phyloP scores from a whole-genome alignment of 2,797 vertebrate genomes.

The Eurystomus glaucurus region DNA sequence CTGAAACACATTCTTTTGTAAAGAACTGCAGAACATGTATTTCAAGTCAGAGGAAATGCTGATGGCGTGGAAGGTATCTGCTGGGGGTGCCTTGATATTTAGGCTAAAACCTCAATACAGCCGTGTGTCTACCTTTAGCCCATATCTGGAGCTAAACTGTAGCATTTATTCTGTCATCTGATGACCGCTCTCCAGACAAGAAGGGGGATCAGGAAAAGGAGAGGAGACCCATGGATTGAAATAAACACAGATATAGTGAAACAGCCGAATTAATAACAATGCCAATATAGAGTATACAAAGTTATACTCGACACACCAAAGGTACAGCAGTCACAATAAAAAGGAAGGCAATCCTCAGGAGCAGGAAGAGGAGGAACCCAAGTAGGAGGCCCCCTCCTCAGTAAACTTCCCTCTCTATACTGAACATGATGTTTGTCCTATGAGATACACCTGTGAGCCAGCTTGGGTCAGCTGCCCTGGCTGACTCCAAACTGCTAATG shows the following conservation, averaged over 20 bases:
- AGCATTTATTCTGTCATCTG: neutral
- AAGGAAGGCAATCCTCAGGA: neutral
- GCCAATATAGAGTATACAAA: neutral
- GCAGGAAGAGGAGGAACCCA: neutral
- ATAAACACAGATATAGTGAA: neutral
- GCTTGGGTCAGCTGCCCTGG: neutral
- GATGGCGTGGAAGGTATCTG: neutral
- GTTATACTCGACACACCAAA: neutral
- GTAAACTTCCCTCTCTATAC: neutral
- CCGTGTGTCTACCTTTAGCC: neutral
- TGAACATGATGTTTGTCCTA: neutral
- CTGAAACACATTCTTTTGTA: rapidly evolving
- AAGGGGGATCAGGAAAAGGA: neutral
- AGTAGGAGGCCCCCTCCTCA: neutral
- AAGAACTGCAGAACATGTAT: rapidly evolving
- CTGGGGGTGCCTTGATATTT: neutral
- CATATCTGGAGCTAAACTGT: neutral
- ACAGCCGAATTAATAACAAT: neutral
- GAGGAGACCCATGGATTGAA: neutral
- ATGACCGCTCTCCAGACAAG: neutral
- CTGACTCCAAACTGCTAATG: no score
- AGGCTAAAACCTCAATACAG: neutral
- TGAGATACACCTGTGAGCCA: neutral
- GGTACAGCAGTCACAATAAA: neutral
- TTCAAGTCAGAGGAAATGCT: neutral